phyloP scores from a whole-genome alignment of 2,113 vertebrate species.

The Corvus moneduloides region DNA sequence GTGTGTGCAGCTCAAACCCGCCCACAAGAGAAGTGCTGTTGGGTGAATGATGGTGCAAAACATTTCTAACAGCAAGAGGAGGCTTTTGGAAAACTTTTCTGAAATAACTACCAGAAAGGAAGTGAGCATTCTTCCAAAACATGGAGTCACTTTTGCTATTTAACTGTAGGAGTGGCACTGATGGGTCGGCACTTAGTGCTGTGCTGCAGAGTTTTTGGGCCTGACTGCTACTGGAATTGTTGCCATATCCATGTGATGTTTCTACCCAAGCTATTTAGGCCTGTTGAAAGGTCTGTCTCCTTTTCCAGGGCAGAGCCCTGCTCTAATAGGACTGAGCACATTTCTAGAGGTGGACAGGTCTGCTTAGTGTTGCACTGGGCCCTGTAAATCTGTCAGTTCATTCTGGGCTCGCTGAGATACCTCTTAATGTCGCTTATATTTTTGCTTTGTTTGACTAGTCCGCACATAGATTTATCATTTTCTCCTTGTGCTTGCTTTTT shows the following conservation, averaged over 20 bases:
- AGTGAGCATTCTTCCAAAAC: not conserved
- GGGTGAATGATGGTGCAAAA: not conserved
- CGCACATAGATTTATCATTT: not conserved
- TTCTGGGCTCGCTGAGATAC: not conserved
- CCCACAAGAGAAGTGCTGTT: not conserved
- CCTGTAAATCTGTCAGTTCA: not conserved
- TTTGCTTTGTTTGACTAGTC: not conserved
- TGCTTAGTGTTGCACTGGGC: not conserved
- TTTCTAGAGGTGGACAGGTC: not conserved
- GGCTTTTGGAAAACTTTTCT: not conserved
- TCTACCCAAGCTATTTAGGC: not conserved
- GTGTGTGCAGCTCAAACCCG: not conserved
- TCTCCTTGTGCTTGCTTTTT: not conserved
- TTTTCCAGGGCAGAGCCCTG: not conserved
- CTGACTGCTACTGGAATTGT: not conserved
- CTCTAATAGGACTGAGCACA: not conserved
- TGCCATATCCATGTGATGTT: not conserved
- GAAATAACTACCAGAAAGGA: not conserved
- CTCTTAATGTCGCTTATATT: not conserved
- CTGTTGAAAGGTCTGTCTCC: not conserved
- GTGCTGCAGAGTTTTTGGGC: not conserved
- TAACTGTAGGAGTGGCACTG: not conserved
- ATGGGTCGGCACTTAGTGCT: not conserved
- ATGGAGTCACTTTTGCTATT: not conserved
- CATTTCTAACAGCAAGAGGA: not conserved